phyloP scores from a whole-genome alignment of 2,888 invertebrate genomes.

The Chydorus sphaericus region DNA sequence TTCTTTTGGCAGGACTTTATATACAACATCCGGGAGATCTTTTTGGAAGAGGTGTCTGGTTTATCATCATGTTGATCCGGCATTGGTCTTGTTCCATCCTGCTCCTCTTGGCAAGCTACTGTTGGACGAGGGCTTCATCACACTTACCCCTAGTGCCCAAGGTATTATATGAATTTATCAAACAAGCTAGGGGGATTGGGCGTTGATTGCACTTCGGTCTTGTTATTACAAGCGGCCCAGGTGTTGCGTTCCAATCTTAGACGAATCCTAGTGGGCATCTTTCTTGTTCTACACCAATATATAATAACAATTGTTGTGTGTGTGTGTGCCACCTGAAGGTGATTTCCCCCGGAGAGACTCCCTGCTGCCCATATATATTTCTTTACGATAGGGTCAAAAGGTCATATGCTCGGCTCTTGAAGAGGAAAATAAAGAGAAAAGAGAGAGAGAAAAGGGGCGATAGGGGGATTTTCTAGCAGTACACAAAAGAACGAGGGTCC shows the following conservation, averaged over 20 bases:
- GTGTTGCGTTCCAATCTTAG: too few relatives aligned
- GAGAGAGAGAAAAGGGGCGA: not conserved
- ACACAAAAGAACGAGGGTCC: not conserved
- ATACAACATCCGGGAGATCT: too few relatives aligned
- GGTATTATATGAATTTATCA: not conserved
- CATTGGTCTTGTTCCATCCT: not conserved
- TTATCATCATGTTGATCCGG: not conserved
- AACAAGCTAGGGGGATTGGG: too few relatives aligned
- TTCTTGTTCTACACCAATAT: too few relatives aligned
- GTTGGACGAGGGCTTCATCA: not conserved
- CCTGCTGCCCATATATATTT: not conserved
- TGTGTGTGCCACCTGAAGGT: not conserved
- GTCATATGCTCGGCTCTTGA: not conserved
- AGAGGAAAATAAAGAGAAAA: not conserved
- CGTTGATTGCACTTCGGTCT: too few relatives aligned
- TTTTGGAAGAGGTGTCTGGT: too few relatives aligned
- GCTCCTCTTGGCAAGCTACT: not conserved
- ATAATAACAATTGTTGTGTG: not conserved
- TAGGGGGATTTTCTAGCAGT: not conserved
- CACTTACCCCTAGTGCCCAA: slow-evolving; percentile 7
- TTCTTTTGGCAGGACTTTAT: too few relatives aligned
- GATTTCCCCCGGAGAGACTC: slow-evolving; percentile 4
- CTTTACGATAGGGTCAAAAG: slow-evolving; percentile 9
- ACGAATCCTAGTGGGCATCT: too few relatives aligned
- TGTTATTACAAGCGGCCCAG: too few relatives aligned